These are phyloP conservation scores for Amblyjoppa proteus DNA, from an alignment of 2,888 invertebrate species.

Conservation along the genomic window DNA sequence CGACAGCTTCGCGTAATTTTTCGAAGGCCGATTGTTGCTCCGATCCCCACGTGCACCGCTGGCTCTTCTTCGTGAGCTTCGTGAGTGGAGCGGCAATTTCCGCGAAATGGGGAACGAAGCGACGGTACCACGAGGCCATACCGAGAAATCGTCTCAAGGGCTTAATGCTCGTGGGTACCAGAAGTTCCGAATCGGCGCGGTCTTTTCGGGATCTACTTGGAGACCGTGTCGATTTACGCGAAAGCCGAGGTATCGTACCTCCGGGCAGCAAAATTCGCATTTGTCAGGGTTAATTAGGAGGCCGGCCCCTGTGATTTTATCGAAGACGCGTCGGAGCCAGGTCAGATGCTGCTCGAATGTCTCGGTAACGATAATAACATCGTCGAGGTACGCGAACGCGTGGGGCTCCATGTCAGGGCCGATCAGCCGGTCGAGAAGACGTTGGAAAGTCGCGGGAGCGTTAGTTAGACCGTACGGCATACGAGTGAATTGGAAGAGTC, in stretches of 20 bases:
- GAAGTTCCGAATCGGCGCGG: constrained; percentile 50
- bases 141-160: constrained; percentile 69
- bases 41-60: constrained; percentile 57
- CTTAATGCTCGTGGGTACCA: constrained; percentile 62
- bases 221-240: constrained; percentile 71
- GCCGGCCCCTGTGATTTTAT: not conserved
- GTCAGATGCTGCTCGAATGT: no score
- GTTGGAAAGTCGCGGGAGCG: constrained; percentile 75
- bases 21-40: constrained; percentile 67
- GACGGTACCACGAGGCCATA: constrained; percentile 58
- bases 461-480: constrained; percentile 75
- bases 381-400: no score
- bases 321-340: no score
- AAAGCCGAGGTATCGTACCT: constrained; percentile 73
- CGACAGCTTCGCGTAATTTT: constrained; percentile 58
- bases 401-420: no score
- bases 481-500: constrained; percentile 73
- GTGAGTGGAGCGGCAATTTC: constrained; percentile 60
- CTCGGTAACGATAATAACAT: no score
- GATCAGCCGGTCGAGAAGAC: constrained; percentile 70
- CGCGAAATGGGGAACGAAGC: constrained; percentile 48
- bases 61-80: constrained; percentile 65
- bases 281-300: constrained; percentile 58
- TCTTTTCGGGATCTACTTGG: constrained; percentile 48
- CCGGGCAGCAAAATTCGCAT: constrained; percentile 61